These are phyloP conservation scores for Phymatocera aterrima DNA, from an alignment of 2,888 invertebrate species.

Conservation along the genomic window DNA sequence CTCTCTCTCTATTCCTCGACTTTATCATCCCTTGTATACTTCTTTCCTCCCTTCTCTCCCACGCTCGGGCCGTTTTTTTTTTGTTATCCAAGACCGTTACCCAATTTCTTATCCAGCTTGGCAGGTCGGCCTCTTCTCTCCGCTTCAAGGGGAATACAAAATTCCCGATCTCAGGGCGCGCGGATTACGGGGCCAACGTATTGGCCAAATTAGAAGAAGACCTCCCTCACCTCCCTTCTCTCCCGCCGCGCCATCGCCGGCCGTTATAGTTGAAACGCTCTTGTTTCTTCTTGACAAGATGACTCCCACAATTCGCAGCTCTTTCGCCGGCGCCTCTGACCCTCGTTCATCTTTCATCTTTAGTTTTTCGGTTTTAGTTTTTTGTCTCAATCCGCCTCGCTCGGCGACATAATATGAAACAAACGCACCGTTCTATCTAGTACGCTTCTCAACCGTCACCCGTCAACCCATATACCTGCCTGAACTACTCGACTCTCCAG, in stretches of 20 bases:
- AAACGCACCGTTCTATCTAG: not conserved
- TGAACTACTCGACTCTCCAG: not conserved
- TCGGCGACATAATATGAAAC: no score
- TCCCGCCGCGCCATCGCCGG: no score
- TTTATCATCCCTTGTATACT: not conserved
- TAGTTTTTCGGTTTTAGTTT: not conserved
- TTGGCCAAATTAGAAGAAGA: slow-evolving; percentile 38
- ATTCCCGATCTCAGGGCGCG: not conserved
- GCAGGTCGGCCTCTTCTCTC: not conserved
- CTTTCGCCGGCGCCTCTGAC: slow-evolving; percentile 1
- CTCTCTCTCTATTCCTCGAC: no score
- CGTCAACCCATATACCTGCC: not conserved
- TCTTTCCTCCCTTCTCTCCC: not conserved
- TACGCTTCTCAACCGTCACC: slow-evolving; percentile 1
- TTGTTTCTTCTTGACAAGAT: slow-evolving; percentile 28
- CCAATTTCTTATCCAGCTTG: slow-evolving; percentile 2
- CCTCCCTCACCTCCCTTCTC: not conserved
- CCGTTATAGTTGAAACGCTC: not conserved
- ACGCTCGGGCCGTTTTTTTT: not conserved
- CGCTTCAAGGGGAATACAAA: slow-evolving; percentile 1
- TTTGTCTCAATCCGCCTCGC: no score
- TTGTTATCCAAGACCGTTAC: not conserved
- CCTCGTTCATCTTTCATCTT: not conserved
- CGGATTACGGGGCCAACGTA: slow-evolving; percentile 30
- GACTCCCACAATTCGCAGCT: slow-evolving; percentile 5